Evolutionary conservation across 2,797 vertebrate species (phyloP).

Genomic region (Cryptoprocta ferox): DNA sequence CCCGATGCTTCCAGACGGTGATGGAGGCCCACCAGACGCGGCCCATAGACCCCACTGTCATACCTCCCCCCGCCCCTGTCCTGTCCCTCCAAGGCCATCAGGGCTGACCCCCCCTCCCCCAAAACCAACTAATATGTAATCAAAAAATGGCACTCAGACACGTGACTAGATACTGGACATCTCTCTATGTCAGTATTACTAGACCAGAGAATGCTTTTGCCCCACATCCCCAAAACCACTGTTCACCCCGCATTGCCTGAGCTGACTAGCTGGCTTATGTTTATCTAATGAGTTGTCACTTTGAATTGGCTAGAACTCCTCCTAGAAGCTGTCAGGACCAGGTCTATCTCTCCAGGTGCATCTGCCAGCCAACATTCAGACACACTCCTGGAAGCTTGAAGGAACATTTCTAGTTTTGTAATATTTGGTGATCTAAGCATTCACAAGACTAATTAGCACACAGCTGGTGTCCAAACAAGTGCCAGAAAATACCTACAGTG

Average conservation of each 20-base stretch:
- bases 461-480: neutral
- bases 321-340: neutral
- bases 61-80: no score
- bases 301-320: neutral
- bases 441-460: slow-evolving; percentile 5
- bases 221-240: no score
- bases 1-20: no score
- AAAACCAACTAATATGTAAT: neutral
- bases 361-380: neutral
- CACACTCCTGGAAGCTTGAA: neutral
- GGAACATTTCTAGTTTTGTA: neutral
- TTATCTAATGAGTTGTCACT: neutral
- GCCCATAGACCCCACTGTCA: no score
- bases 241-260: neutral
- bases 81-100: no score
- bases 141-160: neutral
- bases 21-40: no score
- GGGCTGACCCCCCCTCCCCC: no score
- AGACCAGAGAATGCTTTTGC: neutral
- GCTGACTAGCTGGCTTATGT: accelerated
- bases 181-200: neutral
- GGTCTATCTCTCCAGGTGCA: neutral
- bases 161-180: neutral
- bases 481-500: neutral
- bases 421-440: neutral